A percentile compares a stretch with the other conserved stretches of the same genome.
These are phyloP conservation scores for Drosophila mayaguana DNA, from an alignment of 2,888 invertebrate genomes.

Conservation along the genomic window DNA sequence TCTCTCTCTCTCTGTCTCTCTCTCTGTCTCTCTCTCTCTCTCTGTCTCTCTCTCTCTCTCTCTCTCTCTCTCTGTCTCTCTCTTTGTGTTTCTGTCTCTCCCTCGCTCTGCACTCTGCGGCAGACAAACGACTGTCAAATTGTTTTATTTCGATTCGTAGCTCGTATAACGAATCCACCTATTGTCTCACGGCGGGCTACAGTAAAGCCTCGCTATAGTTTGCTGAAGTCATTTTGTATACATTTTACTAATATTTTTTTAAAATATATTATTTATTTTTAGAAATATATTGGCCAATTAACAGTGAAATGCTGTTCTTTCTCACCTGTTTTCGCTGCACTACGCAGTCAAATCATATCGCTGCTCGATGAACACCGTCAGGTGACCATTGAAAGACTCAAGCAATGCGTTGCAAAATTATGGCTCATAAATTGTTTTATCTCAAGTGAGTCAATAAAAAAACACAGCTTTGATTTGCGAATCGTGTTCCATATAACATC, in stretches of 20 bases:
- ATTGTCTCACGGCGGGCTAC: background rate
- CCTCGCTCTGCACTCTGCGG: background rate
- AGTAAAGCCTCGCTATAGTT: background rate
- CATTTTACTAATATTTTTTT: background rate
- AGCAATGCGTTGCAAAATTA: constrained; percentile 36
- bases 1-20: background rate
- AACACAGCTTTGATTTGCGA: constrained; percentile 60
- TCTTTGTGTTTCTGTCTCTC: background rate
- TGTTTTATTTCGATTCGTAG: constrained; percentile 41
- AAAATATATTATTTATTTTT: too few species aligned
- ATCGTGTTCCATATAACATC: constrained; percentile 4
- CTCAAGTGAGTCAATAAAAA: constrained; percentile 63
- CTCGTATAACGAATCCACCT: constrained; percentile 1
- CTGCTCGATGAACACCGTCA: constrained; percentile 40
- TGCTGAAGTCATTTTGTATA: background rate
- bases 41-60: background rate
- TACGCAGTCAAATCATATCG: constrained; percentile 5
- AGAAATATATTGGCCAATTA: too few species aligned
- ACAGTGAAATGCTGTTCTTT: background rate
- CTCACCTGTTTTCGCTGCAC: background rate
- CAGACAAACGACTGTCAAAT: constrained; percentile 27
- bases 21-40: background rate
- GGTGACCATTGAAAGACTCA: constrained; percentile 52
- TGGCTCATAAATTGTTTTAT: constrained; percentile 55
- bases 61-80: background rate